Base-by-base conservation (phyloP, 2,888 invertebrate species). In the Amphipoea oculea region DNA sequence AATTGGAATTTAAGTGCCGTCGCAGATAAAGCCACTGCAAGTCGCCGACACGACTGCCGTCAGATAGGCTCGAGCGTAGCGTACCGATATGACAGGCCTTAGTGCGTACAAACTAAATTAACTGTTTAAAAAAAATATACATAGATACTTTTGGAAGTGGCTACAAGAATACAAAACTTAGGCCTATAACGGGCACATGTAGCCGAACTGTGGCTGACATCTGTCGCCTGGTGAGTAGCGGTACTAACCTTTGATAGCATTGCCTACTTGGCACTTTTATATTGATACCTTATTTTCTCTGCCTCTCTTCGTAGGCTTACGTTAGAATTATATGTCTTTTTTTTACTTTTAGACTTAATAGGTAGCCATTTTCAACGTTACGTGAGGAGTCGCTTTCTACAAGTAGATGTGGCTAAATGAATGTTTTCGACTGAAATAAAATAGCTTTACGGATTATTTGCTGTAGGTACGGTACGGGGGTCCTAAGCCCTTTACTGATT, bases 1-100 rank as follows among this genome's bases (percentile, higher is more conserved):
- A 65, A 81, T 69, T 78, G 65, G 48, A 69, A 83, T 66, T 68
- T 78, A 70, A 83, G 69, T 78, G n/a, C n/a, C 60, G 51, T 29
- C 60, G 51, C 62, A 82, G 74, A 80, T 82, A 75, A 62, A 54
- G 62, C 54, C 60, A 70, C 66, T 62, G 23, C 48, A 45, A 29
- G 29, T 42, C 14, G 57, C 40, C 20, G 51, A 42, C 51, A n/a
- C 23, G 23, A 23, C 9, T 51, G 42, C 69, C 23, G 17, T 23
- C 23, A 48, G 6, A n/a, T 36, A 36, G 29, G n/a, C 68, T 67
- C 48, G 23, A 48, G n/a, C n/a, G 17, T 48, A 48, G 14, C 6
- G 11, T 48, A 36, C 14, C 11, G 36, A 36, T 73, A 36, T 23
- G 40, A 71, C 14, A n/a, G 12, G 7, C 17, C 20, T 29, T 54